Conservation (phyloP, 2,113 vertebrate species). For the Dascyllus trimaculatus region DNA sequence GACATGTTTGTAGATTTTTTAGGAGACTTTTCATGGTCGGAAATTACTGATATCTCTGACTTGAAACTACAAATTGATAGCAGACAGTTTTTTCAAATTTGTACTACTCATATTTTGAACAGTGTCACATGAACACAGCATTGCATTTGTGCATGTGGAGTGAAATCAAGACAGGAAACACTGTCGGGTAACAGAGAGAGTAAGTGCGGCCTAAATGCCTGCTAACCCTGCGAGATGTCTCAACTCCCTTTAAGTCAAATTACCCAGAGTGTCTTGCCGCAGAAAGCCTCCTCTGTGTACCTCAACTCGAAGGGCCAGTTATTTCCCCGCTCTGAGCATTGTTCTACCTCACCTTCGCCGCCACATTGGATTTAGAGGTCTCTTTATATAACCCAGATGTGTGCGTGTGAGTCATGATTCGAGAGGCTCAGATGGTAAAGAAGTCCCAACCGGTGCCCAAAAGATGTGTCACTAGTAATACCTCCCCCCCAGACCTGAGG, state of each 20-base stretch:
- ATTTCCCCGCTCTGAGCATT: slow-evolving; percentile 65
- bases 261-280: slow-evolving; percentile 68
- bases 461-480: slow-evolving; percentile 82
- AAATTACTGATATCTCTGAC: background rate
- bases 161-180: slow-evolving; percentile 8
- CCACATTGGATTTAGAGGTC: slow-evolving; percentile 74
- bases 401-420: slow-evolving; percentile 69
- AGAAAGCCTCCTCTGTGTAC: slow-evolving; percentile 42
- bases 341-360: slow-evolving; percentile 79
- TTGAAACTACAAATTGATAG: too few species aligned
- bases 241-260: slow-evolving; percentile 67
- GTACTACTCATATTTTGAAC: background rate
- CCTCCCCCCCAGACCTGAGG: slow-evolving; percentile 75
- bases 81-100: too few species aligned
- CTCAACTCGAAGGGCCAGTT: slow-evolving; percentile 61
- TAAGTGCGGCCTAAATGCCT: slow-evolving; percentile 44
- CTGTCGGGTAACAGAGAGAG: background rate
- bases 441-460: slow-evolving; percentile 80
- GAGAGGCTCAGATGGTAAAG: slow-evolving; percentile 80
- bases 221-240: slow-evolving; percentile 55
- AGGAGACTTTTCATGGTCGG: too few species aligned
- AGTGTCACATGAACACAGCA: background rate
- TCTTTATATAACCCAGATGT: slow-evolving; percentile 56
- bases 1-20: too few species aligned
- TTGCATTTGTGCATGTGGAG: background rate